Percentiles rank a stretch among this genome's conserved stretches.
These are phyloP conservation scores for Tringa solitaria DNA, from an alignment of 2,113 vertebrate genomes.

Conservation along the genomic window DNA sequence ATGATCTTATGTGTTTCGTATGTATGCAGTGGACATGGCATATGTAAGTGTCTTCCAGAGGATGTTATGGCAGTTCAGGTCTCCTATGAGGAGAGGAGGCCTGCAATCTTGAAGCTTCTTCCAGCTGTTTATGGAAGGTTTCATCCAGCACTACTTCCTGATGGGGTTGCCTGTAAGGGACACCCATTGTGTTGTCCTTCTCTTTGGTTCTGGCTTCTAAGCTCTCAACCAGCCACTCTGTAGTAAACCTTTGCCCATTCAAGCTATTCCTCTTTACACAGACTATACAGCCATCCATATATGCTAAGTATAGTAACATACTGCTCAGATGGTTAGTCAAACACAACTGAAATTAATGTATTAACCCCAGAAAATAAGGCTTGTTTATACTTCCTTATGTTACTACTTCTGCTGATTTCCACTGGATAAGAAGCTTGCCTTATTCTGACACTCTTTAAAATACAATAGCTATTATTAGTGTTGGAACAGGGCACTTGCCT, in stretches of 20 bases:
- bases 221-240: background rate
- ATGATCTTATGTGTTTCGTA: background rate
- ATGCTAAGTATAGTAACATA: background rate
- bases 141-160: background rate
- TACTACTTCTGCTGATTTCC: background rate
- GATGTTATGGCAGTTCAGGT: background rate
- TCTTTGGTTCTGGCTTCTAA: background rate
- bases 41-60: background rate
- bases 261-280: background rate
- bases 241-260: background rate
- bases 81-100: background rate
- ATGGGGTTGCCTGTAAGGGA: too few species aligned
- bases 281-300: too few species aligned
- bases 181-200: too few species aligned
- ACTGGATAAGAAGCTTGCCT: background rate
- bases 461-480: background rate
- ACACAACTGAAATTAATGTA: background rate
- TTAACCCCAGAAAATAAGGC: background rate
- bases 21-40: background rate
- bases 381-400: background rate
- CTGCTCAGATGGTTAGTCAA: background rate
- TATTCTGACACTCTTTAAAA: background rate
- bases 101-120: background rate
- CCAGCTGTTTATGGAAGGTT: background rate
- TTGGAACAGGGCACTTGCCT: background rate